Base-by-base conservation (phyloP, 1,140 invertebrate genomes). In the Philaenus spumarius region DNA sequence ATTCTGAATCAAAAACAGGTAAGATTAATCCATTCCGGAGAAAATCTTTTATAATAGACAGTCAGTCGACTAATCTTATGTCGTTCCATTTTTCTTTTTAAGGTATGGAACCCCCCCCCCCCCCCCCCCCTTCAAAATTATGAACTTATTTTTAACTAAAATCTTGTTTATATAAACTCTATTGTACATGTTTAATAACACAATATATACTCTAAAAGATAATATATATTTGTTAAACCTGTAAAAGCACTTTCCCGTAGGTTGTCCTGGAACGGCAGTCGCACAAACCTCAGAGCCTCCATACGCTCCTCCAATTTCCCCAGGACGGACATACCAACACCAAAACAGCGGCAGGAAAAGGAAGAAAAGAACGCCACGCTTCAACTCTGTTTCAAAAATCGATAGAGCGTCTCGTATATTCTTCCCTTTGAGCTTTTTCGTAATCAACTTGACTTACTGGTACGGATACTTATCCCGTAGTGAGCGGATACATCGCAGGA, bases 401-500 rank as follows among this genome's bases (percentile, higher is more conserved):
- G 87, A 90, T 71, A 76, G 83, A 9, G 80, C 82, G 11, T 88
- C 86, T 17, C 72, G 88, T 14, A 74, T 89, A 23, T 80, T 89
- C 23, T 90, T 90, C 69, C 88, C 88, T 1, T 61, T 89, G 35
- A 77, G 86, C 26, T 90, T 90, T 66, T 69, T 89, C 2, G 76
- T 83, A 19, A 87, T 90, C 55, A 90, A 90, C 70, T 70, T 87
- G 42, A 84, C 87, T 71, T 90, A 90, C 67, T 90, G 87, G 87
- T 86, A 81, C 64, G 81, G 80, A 1, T 90, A 89, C 67, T 72
- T 89, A 23, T 80, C 81, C 46, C 75, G 82, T 54, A 84, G 82
- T 65, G 78, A 84, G 60, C 66, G 82, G 40, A 79, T 81, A 26
- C 47, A 47, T 9, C 50, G 30, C 5, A 37, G 50, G 22, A 39